A percentile compares a stretch with the other conserved stretches of the same genome.
phyloP scores from a whole-genome alignment of 2,888 invertebrate genomes.

The Polymixis lichenea region DNA sequence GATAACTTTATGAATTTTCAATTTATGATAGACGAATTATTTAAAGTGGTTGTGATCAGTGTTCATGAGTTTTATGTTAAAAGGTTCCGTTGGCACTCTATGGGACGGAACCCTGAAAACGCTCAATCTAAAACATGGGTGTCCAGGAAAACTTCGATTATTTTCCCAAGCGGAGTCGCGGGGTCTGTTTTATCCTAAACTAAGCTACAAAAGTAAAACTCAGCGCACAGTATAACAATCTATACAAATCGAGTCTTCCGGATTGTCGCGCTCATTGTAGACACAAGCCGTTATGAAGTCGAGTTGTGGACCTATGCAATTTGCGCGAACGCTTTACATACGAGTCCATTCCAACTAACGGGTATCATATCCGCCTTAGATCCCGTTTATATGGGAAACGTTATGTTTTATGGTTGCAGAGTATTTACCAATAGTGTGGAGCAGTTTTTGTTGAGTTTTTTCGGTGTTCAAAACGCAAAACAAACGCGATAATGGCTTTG shows the following conservation, averaged over 20 bases:
- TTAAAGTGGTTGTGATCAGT: too few relatives aligned
- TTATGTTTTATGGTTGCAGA: slow-evolving; percentile 62
- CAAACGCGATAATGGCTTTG: slow-evolving; percentile 23
- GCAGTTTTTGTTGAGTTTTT: not conserved
- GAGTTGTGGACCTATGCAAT: slow-evolving; percentile 73
- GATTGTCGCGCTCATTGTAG: slow-evolving; percentile 66
- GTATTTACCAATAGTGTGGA: slow-evolving; percentile 70
- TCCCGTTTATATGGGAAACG: slow-evolving; percentile 79
- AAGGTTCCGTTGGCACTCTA: too few relatives aligned
- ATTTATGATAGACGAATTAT: too few relatives aligned
- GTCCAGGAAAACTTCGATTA: not conserved
- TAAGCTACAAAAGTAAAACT: slow-evolving; percentile 37
- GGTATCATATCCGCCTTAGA: slow-evolving; percentile 73
- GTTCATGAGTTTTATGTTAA: too few relatives aligned
- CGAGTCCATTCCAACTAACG: slow-evolving; percentile 76
- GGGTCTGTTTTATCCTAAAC: slow-evolving; percentile 5
- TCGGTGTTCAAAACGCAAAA: slow-evolving; percentile 27
- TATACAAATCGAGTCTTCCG: slow-evolving; percentile 64
- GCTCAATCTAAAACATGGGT: too few relatives aligned
- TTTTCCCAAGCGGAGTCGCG: not conserved
- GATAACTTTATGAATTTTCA: too few relatives aligned
- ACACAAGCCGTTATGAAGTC: slow-evolving; percentile 65
- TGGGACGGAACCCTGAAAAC: too few relatives aligned
- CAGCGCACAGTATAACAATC: slow-evolving; percentile 53
- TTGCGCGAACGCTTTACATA: slow-evolving; percentile 77